phyloP scores from a whole-genome alignment of 2,797 vertebrate species.

The Petrocephalus schoutedeni region DNA sequence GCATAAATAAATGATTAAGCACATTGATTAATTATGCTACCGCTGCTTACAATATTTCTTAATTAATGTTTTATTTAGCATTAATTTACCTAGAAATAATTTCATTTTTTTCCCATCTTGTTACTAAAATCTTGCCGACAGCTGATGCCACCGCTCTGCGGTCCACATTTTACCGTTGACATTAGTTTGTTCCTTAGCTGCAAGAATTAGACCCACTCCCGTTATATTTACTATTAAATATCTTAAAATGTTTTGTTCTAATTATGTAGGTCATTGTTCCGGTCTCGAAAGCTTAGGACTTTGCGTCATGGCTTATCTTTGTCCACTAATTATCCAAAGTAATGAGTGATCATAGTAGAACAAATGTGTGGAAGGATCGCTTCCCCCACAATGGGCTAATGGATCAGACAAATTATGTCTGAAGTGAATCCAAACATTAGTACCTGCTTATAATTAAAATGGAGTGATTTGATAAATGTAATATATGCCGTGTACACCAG shows the following conservation, averaged over 20 bases:
- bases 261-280: neutral
- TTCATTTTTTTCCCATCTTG: neutral
- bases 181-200: neutral
- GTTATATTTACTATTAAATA: neutral
- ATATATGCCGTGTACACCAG: neutral
- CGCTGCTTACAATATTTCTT: conserved; percentile 5
- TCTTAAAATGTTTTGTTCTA: neutral
- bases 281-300: neutral
- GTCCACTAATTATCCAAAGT: neutral
- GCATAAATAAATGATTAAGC: conserved; percentile 15
- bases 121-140: neutral
- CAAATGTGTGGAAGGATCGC: neutral
- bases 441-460: neutral
- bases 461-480: neutral
- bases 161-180: neutral
- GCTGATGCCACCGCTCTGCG: neutral
- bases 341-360: neutral
- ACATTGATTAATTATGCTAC: conserved; percentile 15
- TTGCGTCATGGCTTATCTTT: neutral
- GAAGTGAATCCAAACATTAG: neutral
- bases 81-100: neutral
- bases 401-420: neutral
- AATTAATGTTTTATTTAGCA: neutral
- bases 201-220: neutral
- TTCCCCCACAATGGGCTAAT: neutral